A percentile compares a stretch with the other conserved stretches of the same genome.
These are phyloP conservation scores for Arnoldichthys spilopterus DNA, from an alignment of 2,797 vertebrate genomes.

Conservation along the genomic window DNA sequence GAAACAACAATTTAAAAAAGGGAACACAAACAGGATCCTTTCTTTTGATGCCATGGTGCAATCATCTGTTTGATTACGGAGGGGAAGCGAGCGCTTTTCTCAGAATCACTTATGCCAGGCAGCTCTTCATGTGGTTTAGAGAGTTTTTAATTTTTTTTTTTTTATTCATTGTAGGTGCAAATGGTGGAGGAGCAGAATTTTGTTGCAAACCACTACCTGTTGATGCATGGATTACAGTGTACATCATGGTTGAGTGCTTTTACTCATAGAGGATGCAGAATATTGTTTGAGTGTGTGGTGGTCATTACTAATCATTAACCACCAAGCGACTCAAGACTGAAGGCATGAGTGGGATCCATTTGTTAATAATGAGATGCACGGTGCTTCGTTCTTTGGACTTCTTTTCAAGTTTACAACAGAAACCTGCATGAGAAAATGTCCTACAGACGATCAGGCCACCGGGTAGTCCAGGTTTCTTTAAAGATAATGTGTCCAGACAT, in stretches of 20 bases:
- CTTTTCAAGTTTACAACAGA: conserved; percentile 24
- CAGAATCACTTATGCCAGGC: conserved; percentile 68
- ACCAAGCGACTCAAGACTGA: background rate
- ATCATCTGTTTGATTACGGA: conserved; percentile 58
- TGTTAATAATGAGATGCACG: conserved; percentile 56
- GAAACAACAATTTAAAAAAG: conserved; percentile 50
- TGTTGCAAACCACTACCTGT: conserved; percentile 25
- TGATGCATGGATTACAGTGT: background rate
- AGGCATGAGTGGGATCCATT: conserved; percentile 27
- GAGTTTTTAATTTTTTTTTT: conserved; percentile 51
- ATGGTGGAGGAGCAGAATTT: conserved; percentile 27
- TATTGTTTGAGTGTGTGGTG: background rate
- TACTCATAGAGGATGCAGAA: background rate
- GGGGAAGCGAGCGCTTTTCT: conserved; percentile 67
- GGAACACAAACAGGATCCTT: conserved; percentile 38
- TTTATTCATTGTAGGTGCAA: conserved; percentile 43
- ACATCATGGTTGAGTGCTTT: background rate
- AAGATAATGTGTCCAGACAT: conserved; percentile 63
- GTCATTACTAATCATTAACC: background rate
- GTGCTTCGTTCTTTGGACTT: conserved; percentile 23
- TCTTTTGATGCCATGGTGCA: conserved; percentile 45
- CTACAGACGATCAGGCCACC: conserved; percentile 50
- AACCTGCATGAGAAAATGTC: background rate
- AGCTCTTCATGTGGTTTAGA: conserved; percentile 72
- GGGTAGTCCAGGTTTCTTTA: conserved; percentile 56